Evolutionary conservation across 2,888 invertebrate genomes (phyloP).

Genomic region (Eupeodes latifasciatus): DNA sequence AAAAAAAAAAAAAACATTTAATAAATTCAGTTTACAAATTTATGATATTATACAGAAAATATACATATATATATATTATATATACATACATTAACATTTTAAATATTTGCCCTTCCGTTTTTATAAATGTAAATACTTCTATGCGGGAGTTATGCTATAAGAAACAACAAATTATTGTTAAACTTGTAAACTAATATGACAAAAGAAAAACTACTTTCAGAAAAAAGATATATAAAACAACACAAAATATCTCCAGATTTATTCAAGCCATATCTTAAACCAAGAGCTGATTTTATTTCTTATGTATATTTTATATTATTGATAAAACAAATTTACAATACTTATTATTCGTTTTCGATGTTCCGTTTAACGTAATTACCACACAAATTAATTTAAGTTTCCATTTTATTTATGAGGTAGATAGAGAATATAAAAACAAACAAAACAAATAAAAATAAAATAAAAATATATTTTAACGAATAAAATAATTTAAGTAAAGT

Average conservation of each 20-base stretch:
- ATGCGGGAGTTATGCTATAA: conserved; percentile 75
- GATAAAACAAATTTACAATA: conserved; percentile 62
- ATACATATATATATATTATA: conserved; percentile 66
- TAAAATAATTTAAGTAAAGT: conserved; percentile 73
- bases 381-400: conserved; percentile 78
- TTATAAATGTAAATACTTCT: conserved; percentile 75
- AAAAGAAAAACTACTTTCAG: conserved; percentile 40
- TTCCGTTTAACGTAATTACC: conserved; percentile 59
- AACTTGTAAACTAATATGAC: conserved; percentile 63
- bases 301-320: conserved; percentile 59
- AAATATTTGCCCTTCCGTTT: conserved; percentile 77
- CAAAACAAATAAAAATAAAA: conserved; percentile 37
- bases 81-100: conserved; percentile 72
- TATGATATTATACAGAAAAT: conserved; percentile 73
- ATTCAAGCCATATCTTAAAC: conserved; percentile 70
- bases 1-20: conserved; percentile 77
- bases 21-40: conserved; percentile 78
- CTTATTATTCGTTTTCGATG: conserved; percentile 59
- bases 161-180: conserved; percentile 71
- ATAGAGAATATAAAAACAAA: conserved; percentile 64
- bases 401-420: conserved; percentile 69
- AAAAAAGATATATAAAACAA: conserved; percentile 36
- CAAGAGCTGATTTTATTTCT: conserved; percentile 46
- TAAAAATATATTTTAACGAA: conserved; percentile 63
- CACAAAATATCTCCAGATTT: conserved; percentile 49